Conservation (phyloP, 2,888 invertebrate genomes). For the Allacma fusca region DNA sequence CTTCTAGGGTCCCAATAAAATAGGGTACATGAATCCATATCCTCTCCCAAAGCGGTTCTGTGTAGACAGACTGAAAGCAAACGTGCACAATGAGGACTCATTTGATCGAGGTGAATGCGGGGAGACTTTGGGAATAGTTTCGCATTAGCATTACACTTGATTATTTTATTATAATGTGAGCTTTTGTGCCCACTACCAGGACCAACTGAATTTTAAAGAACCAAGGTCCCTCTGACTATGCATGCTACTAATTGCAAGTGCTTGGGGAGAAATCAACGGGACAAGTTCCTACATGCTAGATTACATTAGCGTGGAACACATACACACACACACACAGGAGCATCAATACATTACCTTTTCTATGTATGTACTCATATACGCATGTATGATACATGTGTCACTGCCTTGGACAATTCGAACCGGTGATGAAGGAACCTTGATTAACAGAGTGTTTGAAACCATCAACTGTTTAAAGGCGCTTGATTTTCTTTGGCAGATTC, state of each 20-base stretch:
- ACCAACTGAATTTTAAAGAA: neutral
- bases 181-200: neutral
- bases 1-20: too few species aligned
- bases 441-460: slow-evolving; percentile 3
- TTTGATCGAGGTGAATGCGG: slow-evolving; percentile 18
- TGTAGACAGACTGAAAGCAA: neutral
- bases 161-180: slow-evolving; percentile 26
- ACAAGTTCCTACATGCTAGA: neutral
- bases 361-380: too few species aligned
- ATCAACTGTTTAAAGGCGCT: slow-evolving; percentile 9
- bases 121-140: neutral
- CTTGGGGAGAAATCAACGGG: slow-evolving; percentile 16
- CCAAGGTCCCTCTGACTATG: neutral
- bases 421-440: neutral
- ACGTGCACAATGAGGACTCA: slow-evolving; percentile 24
- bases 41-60: too few species aligned
- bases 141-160: slow-evolving; percentile 30
- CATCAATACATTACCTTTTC: too few species aligned
- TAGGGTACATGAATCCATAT: too few species aligned
- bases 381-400: too few species aligned
- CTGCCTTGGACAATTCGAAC: neutral
- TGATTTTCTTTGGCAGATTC: slow-evolving; percentile 9
- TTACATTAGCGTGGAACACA: too few species aligned
- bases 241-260: neutral
- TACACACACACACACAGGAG: too few species aligned